Percentiles rank a stretch among this genome's conserved stretches.
Conservation (phyloP, 2,113 vertebrate species). For the Dendropsophus ebraccatus region DNA sequence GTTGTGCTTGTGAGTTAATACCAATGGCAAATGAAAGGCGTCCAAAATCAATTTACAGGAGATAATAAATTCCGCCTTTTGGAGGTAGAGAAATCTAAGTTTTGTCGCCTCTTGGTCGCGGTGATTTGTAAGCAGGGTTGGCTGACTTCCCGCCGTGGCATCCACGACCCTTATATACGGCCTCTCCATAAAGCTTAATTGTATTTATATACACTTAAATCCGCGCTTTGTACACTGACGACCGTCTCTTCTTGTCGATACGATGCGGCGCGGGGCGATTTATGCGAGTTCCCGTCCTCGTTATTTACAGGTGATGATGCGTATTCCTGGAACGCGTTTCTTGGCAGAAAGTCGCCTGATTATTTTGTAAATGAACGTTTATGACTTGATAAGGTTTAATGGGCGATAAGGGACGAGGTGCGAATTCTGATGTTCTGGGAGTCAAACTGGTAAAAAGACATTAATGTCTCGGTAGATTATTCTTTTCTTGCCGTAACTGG, state of each 20-base stretch:
- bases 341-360: conserved; percentile 10
- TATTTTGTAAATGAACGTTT: conserved; percentile 13
- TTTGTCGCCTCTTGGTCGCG: conserved; percentile 66
- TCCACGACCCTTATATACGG: conserved; percentile 64
- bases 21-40: conserved; percentile 74
- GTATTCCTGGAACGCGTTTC: neutral
- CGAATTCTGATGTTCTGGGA: neutral
- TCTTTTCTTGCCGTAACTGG: neutral
- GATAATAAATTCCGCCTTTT: conserved; percentile 68
- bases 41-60: conserved; percentile 73
- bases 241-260: neutral
- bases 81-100: conserved; percentile 66
- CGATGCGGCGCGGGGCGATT: neutral
- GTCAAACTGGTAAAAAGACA: neutral
- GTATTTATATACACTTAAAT: conserved; percentile 61
- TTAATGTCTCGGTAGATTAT: neutral
- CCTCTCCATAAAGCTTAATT: conserved; percentile 63
- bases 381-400: neutral
- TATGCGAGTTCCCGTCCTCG: neutral
- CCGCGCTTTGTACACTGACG: too few relatives aligned
- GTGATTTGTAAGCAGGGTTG: conserved; percentile 71
- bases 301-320: neutral
- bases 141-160: conserved; percentile 62
- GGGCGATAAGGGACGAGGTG: neutral
- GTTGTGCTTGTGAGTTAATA: conserved; percentile 67